Percentiles rank a stretch among this genome's conserved stretches.
Evolutionary conservation across 2,797 vertebrate genomes (phyloP).

Genomic region (Sus cebifrons): DNA sequence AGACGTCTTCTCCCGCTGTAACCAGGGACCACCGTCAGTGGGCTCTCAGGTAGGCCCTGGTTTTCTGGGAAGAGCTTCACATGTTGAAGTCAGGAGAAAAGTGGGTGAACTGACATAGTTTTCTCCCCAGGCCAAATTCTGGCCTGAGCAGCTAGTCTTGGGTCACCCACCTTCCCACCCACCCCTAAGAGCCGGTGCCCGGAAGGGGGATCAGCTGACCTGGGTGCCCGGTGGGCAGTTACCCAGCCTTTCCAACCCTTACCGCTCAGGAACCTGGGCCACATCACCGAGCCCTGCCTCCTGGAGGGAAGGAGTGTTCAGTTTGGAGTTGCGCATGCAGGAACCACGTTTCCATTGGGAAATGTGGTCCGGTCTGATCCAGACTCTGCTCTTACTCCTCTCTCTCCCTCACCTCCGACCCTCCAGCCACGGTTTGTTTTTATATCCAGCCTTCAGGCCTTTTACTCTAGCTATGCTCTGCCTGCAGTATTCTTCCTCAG

Average conservation of each 20-base stretch:
- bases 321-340: background rate
- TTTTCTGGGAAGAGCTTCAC: background rate
- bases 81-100: constrained; percentile 8
- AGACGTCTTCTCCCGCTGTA: background rate
- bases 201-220: background rate
- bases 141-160: background rate
- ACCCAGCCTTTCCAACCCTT: background rate
- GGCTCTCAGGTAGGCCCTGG: background rate
- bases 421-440: background rate
- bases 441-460: background rate
- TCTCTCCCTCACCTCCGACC: background rate
- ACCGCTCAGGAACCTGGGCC: background rate
- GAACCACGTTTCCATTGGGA: background rate
- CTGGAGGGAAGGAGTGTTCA: background rate
- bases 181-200: background rate
- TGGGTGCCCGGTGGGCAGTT: background rate
- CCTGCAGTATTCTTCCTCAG: background rate
- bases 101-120: background rate
- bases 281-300: background rate
- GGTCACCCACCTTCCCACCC: background rate
- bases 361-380: background rate
- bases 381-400: background rate
- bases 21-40: background rate
- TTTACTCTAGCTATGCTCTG: background rate
- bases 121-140: background rate